Evolutionary conservation across 2,888 invertebrate genomes (phyloP).

Genomic region (Clepsis dumicolana): DNA sequence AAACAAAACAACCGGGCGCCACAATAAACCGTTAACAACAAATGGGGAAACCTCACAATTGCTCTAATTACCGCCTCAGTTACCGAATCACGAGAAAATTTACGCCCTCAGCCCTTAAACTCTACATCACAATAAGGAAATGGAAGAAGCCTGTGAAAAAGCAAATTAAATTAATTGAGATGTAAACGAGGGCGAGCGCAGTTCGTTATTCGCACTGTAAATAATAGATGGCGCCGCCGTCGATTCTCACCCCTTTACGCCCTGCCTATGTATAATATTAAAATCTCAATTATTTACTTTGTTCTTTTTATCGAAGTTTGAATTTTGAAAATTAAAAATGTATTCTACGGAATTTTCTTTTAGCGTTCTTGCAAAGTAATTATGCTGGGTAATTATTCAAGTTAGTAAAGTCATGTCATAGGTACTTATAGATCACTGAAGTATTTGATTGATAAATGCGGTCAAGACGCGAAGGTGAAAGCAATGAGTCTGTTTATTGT

Average conservation of each 20-base stretch:
- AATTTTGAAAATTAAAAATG: conserved; percentile 26
- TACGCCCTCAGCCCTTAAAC: conserved; percentile 72
- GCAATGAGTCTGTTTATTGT: conserved; percentile 68
- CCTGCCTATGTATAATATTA: conserved; percentile 45
- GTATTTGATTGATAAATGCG: conserved; percentile 56
- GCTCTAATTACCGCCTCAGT: conserved; percentile 80
- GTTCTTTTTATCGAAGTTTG: conserved; percentile 33
- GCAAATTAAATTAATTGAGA: conserved; percentile 85
- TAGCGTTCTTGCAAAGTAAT: neutral
- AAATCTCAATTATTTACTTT: conserved; percentile 40
- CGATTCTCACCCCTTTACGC: conserved; percentile 69
- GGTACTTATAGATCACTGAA: conserved; percentile 38
- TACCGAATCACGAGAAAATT: conserved; percentile 84
- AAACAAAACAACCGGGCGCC: conserved; percentile 64
- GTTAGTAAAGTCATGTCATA: neutral
- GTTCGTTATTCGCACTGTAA: conserved; percentile 65
- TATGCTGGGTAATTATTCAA: neutral
- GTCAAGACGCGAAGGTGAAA: conserved; percentile 66
- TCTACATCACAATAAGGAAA: conserved; percentile 78
- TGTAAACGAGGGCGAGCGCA: conserved; percentile 80
- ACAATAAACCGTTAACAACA: conserved; percentile 80
- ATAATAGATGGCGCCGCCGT: conserved; percentile 74
- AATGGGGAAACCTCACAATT: conserved; percentile 80
- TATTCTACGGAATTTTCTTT: neutral
- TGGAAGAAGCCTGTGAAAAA: conserved; percentile 84